Evolutionary conservation across 2,888 invertebrate genomes (phyloP).

Genomic region (Eledona agricola): DNA sequence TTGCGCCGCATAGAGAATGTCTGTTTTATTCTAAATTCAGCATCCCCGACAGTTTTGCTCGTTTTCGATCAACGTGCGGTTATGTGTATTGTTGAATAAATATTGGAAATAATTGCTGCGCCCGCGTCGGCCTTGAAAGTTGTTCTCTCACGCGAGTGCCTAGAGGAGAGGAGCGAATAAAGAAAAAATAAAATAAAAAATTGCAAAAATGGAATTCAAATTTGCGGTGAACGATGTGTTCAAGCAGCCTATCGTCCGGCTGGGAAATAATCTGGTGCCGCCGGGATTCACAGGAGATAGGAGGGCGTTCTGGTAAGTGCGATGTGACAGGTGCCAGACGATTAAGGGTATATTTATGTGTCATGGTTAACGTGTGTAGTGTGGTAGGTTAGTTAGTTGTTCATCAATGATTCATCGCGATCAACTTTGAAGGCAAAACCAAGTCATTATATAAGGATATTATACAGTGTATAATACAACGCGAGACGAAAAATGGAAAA

Average conservation of each 20-base stretch:
- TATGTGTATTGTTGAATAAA: slow-evolving; percentile 9
- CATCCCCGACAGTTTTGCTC: too few species aligned
- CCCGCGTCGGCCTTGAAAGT: slow-evolving; percentile 27
- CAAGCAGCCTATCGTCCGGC: slow-evolving; percentile 64
- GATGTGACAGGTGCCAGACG: not conserved
- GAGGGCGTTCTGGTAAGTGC: slow-evolving; percentile 63
- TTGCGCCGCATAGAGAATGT: slow-evolving; percentile 14
- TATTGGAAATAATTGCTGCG: slow-evolving; percentile 17
- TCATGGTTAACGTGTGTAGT: too few species aligned
- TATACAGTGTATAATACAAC: too few species aligned
- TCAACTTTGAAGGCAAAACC: too few species aligned
- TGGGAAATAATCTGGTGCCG: slow-evolving; percentile 65
- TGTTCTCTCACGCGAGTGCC: slow-evolving; percentile 23
- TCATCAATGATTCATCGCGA: too few species aligned
- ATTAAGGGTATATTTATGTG: not conserved
- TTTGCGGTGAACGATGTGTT: slow-evolving; percentile 66
- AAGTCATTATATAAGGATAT: too few species aligned
- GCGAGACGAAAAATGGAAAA: too few species aligned
- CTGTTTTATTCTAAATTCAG: slow-evolving; percentile 18
- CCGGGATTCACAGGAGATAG: slow-evolving; percentile 66
- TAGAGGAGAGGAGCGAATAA: slow-evolving; percentile 16
- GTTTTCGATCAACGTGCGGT: slow-evolving; percentile 4
- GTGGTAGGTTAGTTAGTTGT: too few species aligned
- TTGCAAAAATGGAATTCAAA: slow-evolving; percentile 66
- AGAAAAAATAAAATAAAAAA: too few species aligned